Evolutionary conservation across 2,888 invertebrate species (phyloP).

Genomic region (Monopis laevigella): DNA sequence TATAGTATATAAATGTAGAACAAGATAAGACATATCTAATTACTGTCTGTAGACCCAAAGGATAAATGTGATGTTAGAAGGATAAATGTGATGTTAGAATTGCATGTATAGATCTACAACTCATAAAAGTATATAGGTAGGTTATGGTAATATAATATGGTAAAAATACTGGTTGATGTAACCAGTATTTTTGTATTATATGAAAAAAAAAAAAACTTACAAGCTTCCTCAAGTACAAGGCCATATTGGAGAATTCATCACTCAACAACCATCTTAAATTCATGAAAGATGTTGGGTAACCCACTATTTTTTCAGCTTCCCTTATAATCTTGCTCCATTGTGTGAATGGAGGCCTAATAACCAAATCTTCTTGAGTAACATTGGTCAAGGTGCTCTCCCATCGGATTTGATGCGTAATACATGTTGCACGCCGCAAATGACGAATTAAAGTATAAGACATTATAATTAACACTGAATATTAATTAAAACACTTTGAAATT

Average conservation of each 20-base stretch:
- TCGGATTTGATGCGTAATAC: slow-evolving; percentile 42
- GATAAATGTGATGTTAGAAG: too few relatives aligned
- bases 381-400: slow-evolving; percentile 49
- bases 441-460: slow-evolving; percentile 53
- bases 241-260: slow-evolving; percentile 71
- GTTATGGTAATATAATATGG: too few relatives aligned
- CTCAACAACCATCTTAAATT: slow-evolving; percentile 69
- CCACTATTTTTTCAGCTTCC: slow-evolving; percentile 61
- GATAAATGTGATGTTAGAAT: neutral
- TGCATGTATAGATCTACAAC: neutral
- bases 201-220: slow-evolving; percentile 32
- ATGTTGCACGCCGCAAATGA: slow-evolving; percentile 43
- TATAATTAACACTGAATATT: too few relatives aligned
- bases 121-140: neutral
- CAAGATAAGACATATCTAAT: too few relatives aligned
- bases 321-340: slow-evolving; percentile 56
- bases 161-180: too few relatives aligned
- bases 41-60: too few relatives aligned
- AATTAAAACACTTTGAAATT: neutral
- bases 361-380: slow-evolving; percentile 50
- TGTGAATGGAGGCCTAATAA: slow-evolving; percentile 50
- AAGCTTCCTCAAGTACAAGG: slow-evolving; percentile 60
- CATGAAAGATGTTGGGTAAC: slow-evolving; percentile 69
- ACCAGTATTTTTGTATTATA: too few relatives aligned
- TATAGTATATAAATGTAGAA: too few relatives aligned